Evolutionary conservation across 92 coral and sea anemone species (phyloP).

Genomic region (Parazoanthus atlanticus): DNA sequence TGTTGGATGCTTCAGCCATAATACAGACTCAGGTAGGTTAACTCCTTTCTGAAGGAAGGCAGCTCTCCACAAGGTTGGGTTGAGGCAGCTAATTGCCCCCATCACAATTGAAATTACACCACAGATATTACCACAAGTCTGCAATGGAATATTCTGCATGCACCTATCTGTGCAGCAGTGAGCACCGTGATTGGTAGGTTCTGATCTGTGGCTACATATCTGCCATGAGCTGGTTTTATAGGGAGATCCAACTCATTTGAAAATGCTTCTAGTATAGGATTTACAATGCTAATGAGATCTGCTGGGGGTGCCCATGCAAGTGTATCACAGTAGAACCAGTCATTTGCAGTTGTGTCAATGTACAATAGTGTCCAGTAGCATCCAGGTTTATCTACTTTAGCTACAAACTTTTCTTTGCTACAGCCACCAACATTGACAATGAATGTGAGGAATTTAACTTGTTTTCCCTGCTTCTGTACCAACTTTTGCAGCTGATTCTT

Average conservation of each 20-base stretch:
- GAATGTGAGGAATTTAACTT: constrained; percentile 33
- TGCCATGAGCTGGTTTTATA: constrained; percentile 39
- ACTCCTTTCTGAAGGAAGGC: constrained; percentile 38
- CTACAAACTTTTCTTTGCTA: constrained; percentile 45
- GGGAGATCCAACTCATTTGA: constrained; percentile 5
- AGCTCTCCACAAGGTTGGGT: constrained; percentile 34
- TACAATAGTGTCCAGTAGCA: constrained; percentile 60
- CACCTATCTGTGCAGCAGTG: constrained; percentile 20
- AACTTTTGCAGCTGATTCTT: constrained; percentile 8
- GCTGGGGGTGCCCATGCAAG: constrained; percentile 38
- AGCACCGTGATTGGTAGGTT: not conserved
- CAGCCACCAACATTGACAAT: constrained; percentile 57
- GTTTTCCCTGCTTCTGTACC: constrained; percentile 26
- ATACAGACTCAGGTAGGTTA: constrained; percentile 17
- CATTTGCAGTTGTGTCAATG: constrained; percentile 40
- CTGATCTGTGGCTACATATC: constrained; percentile 49
- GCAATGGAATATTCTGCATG: constrained; percentile 31
- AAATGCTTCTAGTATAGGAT: constrained; percentile 43
- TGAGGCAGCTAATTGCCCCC: constrained; percentile 51
- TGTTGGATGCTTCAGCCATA: constrained; percentile 59
- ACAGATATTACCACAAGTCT: constrained; percentile 45
- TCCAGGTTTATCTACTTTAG: constrained; percentile 46
- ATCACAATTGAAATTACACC: constrained; percentile 47
- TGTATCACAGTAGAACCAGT: constrained; percentile 37
- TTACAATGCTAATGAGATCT: constrained; percentile 25